phyloP scores from a whole-genome alignment of 2,888 invertebrate genomes.

The Venusia cambrica region DNA sequence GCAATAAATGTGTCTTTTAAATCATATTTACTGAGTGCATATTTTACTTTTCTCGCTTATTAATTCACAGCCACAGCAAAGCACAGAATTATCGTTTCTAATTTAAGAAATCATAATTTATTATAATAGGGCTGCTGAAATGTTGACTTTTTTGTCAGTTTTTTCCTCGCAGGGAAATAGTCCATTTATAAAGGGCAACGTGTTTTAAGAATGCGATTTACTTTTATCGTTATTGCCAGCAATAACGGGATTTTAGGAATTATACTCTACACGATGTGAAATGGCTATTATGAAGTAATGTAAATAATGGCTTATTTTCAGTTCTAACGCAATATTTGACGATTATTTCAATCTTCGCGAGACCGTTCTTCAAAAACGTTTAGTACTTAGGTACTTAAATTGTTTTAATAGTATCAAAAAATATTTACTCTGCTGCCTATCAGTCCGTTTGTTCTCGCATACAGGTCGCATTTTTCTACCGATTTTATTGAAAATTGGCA shows the following conservation, averaged over 20 bases:
- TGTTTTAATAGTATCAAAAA: no score
- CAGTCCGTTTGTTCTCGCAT: no score
- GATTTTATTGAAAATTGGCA: no score
- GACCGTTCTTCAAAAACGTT: no score
- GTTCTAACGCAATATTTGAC: no score
- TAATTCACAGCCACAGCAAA: background rate
- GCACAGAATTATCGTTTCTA: background rate
- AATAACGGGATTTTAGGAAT: constrained; percentile 46
- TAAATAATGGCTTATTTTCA: constrained; percentile 36
- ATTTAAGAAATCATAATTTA: constrained; percentile 7
- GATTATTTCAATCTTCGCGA: no score
- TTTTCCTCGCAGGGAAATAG: constrained; percentile 16
- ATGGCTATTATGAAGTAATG: constrained; percentile 40
- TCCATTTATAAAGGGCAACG: constrained; percentile 26
- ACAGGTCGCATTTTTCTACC: no score
- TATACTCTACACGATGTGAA: constrained; percentile 39
- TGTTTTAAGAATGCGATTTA: constrained; percentile 42
- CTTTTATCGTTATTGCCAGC: constrained; percentile 48
- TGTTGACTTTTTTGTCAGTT: constrained; percentile 10
- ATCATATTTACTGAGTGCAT: no score
- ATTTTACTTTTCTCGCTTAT: no score
- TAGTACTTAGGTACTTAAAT: no score
- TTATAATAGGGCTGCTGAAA: constrained; percentile 1
- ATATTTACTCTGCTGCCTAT: no score
- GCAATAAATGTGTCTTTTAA: no score